Evolutionary conservation across 2,888 invertebrate species (phyloP).

Genomic region (Pristionchus fissidentatus): DNA sequence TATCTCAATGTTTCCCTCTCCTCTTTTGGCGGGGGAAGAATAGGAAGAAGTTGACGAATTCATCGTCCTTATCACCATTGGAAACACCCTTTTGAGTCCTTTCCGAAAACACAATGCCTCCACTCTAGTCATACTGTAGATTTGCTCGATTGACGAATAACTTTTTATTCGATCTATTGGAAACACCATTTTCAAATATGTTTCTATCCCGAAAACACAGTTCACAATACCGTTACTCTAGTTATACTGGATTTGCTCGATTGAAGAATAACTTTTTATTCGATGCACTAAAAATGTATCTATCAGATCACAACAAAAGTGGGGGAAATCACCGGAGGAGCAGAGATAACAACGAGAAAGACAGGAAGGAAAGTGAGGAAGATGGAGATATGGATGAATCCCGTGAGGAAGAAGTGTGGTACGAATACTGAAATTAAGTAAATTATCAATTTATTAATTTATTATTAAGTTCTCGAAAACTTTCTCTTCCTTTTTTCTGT

Average conservation of each 20-base stretch:
- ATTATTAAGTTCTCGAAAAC: no score
- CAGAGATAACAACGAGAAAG: background rate
- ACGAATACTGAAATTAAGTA: constrained; percentile 1
- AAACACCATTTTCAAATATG: no score
- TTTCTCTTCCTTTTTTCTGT: no score
- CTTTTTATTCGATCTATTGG: background rate
- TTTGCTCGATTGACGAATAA: background rate
- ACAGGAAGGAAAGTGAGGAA: constrained; percentile 9
- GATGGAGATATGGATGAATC: constrained; percentile 26
- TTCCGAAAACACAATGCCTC: no score
- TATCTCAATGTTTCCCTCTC: background rate
- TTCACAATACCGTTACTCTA: no score
- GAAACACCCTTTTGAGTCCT: no score
- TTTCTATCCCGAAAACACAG: no score
- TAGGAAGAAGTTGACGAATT: background rate
- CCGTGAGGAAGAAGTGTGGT: background rate
- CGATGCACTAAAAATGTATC: background rate
- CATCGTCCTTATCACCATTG: no score
- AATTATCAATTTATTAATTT: background rate
- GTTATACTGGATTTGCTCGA: background rate
- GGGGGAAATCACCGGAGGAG: background rate
- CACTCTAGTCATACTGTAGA: no score
- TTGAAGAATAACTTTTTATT: background rate
- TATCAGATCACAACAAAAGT: constrained; percentile 1
- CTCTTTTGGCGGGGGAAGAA: no score